phyloP scores from a whole-genome alignment of 2,888 invertebrate species.

The Andrena flavipes region DNA sequence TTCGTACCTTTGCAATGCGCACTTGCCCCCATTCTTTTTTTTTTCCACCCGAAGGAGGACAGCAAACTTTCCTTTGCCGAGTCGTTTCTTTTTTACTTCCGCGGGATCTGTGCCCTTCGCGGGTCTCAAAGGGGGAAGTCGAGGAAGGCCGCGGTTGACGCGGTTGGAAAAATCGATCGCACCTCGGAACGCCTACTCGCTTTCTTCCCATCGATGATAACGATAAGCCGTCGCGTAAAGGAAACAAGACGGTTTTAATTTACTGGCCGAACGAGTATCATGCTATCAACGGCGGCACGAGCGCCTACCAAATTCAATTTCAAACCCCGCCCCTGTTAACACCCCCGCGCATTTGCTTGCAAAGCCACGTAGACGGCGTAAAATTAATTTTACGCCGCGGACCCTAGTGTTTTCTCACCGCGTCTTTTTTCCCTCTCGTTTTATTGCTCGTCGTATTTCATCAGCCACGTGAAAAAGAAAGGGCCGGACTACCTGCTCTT shows the following conservation, averaged over 20 bases:
- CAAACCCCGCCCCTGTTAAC: slow-evolving; percentile 4
- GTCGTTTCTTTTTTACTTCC: background rate
- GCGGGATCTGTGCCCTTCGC: slow-evolving; percentile 2
- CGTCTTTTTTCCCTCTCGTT: background rate
- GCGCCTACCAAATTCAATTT: slow-evolving; percentile 28
- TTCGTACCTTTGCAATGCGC: background rate
- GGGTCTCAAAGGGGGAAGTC: background rate
- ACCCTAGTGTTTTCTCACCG: background rate
- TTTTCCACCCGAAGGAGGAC: background rate
- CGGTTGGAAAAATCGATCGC: background rate
- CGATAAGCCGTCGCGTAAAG: slow-evolving; percentile 16
- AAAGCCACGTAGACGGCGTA: slow-evolving; percentile 17
- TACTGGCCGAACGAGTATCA: background rate
- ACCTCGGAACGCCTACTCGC: background rate
- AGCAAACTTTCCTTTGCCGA: background rate
- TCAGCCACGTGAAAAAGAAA: background rate
- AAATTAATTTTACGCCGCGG: slow-evolving; percentile 25
- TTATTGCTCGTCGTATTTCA: background rate
- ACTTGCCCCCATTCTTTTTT: slow-evolving; percentile 19
- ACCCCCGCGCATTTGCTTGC: slow-evolving; percentile 12
- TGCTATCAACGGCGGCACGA: background rate
- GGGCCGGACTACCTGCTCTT: background rate
- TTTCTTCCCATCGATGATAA: slow-evolving; percentile 2
- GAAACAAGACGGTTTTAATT: slow-evolving; percentile 22
- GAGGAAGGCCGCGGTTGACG: background rate